Conservation (phyloP, 2,888 invertebrate genomes). For the Zygaena filipendulae region DNA sequence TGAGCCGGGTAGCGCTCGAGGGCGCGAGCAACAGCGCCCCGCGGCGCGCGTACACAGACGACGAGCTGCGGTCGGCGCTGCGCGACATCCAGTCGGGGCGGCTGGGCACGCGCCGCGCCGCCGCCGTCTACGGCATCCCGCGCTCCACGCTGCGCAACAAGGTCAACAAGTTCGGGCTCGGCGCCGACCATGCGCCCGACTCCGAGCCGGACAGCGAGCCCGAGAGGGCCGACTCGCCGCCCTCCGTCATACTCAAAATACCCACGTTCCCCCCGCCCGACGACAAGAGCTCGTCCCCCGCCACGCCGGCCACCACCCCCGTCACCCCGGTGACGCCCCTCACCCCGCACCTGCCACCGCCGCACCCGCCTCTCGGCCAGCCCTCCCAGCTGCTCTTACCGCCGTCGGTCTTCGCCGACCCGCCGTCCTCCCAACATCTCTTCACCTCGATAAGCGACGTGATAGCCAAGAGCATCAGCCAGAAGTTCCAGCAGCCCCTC, state of each 20-base stretch:
- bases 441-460: constrained; percentile 83
- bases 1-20: constrained; percentile 42
- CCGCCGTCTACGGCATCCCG: constrained; percentile 96
- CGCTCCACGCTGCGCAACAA: constrained; percentile 97
- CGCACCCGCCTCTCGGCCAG: constrained; percentile 37
- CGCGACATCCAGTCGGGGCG: constrained; percentile 94
- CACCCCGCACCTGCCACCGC: constrained; percentile 54
- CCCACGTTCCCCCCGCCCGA: constrained; percentile 84
- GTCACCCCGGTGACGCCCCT: constrained; percentile 52
- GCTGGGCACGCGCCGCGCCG: constrained; percentile 91
- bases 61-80: constrained; percentile 93
- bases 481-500: constrained; percentile 77
- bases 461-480: constrained; percentile 91
- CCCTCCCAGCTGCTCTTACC: constrained; percentile 58
- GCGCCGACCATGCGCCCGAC: constrained; percentile 74
- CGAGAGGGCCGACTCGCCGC: constrained; percentile 65
- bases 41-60: constrained; percentile 92
- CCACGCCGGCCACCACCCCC: constrained; percentile 53
- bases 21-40: constrained; percentile 63
- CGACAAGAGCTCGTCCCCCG: constrained; percentile 55
- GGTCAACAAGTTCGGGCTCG: constrained; percentile 80
- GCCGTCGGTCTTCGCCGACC: constrained; percentile 54
- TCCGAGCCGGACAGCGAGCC: constrained; percentile 61
- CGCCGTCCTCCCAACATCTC: constrained; percentile 68
- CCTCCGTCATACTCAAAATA: constrained; percentile 88